Percentiles rank a stretch among this genome's conserved stretches.
These are phyloP conservation scores for Musca vetustissima DNA, from an alignment of 1,140 invertebrate species.

Conservation along the genomic window DNA sequence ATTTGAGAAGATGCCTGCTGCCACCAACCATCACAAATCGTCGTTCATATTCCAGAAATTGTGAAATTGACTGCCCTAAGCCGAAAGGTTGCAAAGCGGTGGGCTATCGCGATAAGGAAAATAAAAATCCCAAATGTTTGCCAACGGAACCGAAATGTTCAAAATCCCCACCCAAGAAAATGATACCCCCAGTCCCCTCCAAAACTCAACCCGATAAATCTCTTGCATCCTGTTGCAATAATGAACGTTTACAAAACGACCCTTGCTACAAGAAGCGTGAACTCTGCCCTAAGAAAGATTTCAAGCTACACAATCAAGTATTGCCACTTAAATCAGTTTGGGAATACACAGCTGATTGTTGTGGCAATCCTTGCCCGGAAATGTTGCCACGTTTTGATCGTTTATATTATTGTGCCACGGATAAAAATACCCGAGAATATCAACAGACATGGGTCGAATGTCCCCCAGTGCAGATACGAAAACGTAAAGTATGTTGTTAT, in stretches of 20 bases:
- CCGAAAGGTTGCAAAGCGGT: no score
- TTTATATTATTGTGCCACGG: slow-evolving; percentile 48
- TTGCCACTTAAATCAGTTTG: neutral
- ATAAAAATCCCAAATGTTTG: neutral
- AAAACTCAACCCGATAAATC: neutral
- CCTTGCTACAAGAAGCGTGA: neutral
- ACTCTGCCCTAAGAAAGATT: neutral
- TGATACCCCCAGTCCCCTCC: neutral
- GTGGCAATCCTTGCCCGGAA: slow-evolving; percentile 3
- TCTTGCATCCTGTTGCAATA: neutral
- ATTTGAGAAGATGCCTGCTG: no score
- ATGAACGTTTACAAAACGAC: neutral
- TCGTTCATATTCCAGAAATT: no score
- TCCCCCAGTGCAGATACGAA: slow-evolving; percentile 33
- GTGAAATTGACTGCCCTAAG: no score
- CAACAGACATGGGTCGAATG: slow-evolving; percentile 52
- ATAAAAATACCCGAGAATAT: slow-evolving; percentile 44
- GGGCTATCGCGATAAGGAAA: slow-evolving; percentile 2
- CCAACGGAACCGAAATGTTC: neutral
- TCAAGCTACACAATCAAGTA: neutral
- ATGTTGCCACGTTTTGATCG: slow-evolving; percentile 43
- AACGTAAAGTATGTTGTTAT: slow-evolving; percentile 42
- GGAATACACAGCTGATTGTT: slow-evolving; percentile 20
- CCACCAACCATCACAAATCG: no score
- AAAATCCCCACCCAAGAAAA: neutral